Base-by-base conservation (phyloP, 1,140 invertebrate genomes). In the Drosophila orosa region DNA sequence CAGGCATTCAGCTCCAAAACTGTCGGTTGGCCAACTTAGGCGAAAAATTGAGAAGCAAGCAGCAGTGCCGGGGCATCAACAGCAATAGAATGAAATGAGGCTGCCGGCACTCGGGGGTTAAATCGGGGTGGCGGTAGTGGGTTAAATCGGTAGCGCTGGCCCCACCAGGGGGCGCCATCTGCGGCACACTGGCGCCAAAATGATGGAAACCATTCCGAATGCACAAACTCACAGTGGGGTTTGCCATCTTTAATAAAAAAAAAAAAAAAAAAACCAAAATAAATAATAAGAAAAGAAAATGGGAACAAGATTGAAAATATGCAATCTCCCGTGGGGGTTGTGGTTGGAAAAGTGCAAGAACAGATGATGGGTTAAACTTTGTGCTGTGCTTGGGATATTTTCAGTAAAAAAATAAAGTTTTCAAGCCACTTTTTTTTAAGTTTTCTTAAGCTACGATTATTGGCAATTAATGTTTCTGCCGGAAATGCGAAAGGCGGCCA, bases 1-100 rank as follows among this genome's bases (percentile, higher is more conserved):
- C 83, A 72, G 79, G 69, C 75, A 82, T 78, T 86, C 83, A 62
- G 60, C 44, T 29, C 65, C 67, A 80, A 82, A 85, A 86, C 79
- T 77, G 84, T 89, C 84, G 72, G 80, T 86, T 80, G 62, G 72
- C 73, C 72, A 73, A 73, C 77, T 80, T 71, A 58, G 65, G 65
- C 67, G 67, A 71, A 71, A 71, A 71, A 71, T 71, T 71, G 65
- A 71, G 67, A 58, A 58, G 67, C 67, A 71, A 50, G 40, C 29
- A 37, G 63, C 44, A 42, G 44, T n/a, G 25, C 7, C 19, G 42
- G 24, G 24, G 31, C 42, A 47, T 35, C 54, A 40, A 5, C 61
- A 17, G 63, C 65, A 67, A 48, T 67, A 65, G 65, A 67, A 67
- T 48, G 59, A 67, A 67, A 67, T 67, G 63, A 39, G 60, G 60